Evolutionary conservation across 1,140 invertebrate genomes (phyloP).

Genomic region (Magallana gigas): DNA sequence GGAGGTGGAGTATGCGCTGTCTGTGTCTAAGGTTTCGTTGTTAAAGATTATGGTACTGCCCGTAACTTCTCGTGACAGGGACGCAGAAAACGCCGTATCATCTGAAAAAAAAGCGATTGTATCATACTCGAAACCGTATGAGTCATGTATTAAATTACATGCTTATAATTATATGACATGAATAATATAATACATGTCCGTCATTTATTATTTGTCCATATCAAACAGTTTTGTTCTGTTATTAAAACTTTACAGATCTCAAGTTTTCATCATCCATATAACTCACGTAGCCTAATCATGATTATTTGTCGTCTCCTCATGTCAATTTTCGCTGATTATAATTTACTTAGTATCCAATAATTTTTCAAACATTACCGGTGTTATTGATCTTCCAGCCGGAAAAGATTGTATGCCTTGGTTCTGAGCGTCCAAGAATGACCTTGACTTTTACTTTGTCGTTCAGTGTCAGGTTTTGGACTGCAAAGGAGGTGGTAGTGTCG

Average conservation of each 20-base stretch:
- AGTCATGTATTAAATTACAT: too few relatives aligned
- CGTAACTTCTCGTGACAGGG: neutral
- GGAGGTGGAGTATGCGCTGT: neutral
- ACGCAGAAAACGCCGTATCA: neutral
- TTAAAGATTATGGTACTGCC: neutral
- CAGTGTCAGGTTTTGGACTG: neutral
- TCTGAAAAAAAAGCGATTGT: neutral
- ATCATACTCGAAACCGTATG: neutral
- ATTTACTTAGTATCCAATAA: too few relatives aligned
- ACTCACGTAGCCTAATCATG: too few relatives aligned
- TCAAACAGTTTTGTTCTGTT: too few relatives aligned
- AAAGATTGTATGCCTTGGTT: neutral
- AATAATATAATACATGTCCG: too few relatives aligned
- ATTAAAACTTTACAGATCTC: too few relatives aligned
- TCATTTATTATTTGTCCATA: too few relatives aligned
- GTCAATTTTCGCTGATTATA: too few relatives aligned
- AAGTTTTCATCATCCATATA: too few relatives aligned
- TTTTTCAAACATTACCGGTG: neutral
- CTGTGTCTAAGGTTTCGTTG: conserved; percentile 16
- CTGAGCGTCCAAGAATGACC: neutral
- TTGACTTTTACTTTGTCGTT: neutral
- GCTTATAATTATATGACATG: too few relatives aligned
- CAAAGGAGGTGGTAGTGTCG: neutral
- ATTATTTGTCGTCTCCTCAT: too few relatives aligned
- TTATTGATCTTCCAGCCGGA: conserved; percentile 6